Conservation (phyloP, 2,113 vertebrate genomes). For the Cheirogaleus medius region DNA sequence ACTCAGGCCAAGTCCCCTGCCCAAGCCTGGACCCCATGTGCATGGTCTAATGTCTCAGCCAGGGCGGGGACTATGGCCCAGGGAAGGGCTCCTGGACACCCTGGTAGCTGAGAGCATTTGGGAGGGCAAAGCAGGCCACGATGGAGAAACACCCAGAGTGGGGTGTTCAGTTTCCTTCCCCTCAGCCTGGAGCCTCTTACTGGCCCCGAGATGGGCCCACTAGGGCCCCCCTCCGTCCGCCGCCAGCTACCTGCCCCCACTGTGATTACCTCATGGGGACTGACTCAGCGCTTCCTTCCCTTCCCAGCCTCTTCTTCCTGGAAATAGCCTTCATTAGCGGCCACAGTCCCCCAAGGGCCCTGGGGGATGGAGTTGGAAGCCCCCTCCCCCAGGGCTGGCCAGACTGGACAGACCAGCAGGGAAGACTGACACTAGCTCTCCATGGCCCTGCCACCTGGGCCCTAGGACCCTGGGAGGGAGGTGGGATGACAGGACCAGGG, state of each 20-base stretch:
- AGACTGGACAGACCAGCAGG: not conserved
- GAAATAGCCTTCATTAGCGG: not conserved
- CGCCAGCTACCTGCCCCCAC: not conserved
- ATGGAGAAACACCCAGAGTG: not conserved
- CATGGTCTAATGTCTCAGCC: not conserved
- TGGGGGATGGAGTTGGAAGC: not conserved
- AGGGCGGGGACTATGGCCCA: not conserved
- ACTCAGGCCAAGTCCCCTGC: not conserved
- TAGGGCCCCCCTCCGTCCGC: too few relatives aligned
- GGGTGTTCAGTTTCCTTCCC: not conserved
- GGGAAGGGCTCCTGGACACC: not conserved
- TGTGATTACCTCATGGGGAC: not conserved
- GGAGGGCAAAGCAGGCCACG: not conserved
- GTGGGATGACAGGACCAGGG: not conserved
- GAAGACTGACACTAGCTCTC: not conserved
- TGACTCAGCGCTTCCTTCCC: conserved; percentile 75
- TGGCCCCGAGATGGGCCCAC: not conserved
- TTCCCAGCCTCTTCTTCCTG: conserved; percentile 62
- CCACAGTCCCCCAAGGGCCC: not conserved
- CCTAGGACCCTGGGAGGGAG: not conserved
- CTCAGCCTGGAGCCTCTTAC: not conserved
- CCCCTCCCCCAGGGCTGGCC: not conserved
- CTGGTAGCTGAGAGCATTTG: not conserved
- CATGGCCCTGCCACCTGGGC: accelerated
- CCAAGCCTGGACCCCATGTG: not conserved